Conservation (phyloP, 2,113 vertebrate genomes). For the Cyprinodon variegatus region DNA sequence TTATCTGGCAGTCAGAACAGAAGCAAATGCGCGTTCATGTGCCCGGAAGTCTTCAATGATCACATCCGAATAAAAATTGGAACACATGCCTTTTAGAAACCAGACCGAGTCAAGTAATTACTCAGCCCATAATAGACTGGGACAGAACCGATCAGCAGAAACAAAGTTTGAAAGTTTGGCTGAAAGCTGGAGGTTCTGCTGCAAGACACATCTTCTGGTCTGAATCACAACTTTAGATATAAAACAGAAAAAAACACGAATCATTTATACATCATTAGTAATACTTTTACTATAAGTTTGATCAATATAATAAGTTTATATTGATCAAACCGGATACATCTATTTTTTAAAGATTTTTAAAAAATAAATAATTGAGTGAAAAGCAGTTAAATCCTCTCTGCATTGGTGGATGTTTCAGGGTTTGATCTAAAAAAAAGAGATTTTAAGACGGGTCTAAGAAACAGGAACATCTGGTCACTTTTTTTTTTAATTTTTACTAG, state of each 20-base stretch:
- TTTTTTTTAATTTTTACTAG: conserved; percentile 13
- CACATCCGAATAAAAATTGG: conserved; percentile 45
- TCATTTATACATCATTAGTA: neutral
- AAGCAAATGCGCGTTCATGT: conserved; percentile 16
- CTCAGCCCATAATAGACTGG: accelerated
- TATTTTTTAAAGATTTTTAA: neutral
- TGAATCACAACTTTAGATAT: conserved; percentile 1
- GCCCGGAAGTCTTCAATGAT: conserved; percentile 66
- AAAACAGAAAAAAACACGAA: neutral
- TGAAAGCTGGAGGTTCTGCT: conserved; percentile 6
- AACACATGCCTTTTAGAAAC: conserved; percentile 10
- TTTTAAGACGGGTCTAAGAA: neutral
- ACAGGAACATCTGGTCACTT: neutral
- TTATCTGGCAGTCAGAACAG: conserved; percentile 30
- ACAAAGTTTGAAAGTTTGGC: neutral
- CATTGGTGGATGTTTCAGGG: neutral
- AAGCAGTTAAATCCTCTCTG: neutral
- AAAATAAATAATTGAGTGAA: neutral
- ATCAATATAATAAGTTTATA: neutral
- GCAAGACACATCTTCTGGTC: conserved; percentile 37
- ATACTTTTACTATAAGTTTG: neutral
- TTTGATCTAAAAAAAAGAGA: neutral
- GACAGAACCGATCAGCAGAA: neutral
- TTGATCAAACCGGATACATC: neutral
- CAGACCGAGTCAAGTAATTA: neutral